Evolutionary conservation across 37 sponge, comb jelly and placozoan genomes (phyloP).

Genomic region (Cliona cf. orientalis): DNA sequence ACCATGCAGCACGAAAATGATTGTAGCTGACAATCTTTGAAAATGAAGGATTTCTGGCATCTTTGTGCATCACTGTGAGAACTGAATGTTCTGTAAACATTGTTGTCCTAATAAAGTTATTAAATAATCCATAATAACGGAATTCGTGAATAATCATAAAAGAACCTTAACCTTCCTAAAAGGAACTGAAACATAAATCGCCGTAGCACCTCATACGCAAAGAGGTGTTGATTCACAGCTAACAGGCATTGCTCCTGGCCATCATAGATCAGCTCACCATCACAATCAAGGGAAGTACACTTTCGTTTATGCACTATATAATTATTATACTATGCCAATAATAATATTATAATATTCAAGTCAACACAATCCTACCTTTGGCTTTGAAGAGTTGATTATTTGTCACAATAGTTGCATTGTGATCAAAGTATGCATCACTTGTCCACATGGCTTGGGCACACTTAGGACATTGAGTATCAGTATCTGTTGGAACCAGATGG

Average conservation of each 20-base stretch:
- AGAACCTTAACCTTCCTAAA: conserved; percentile 1
- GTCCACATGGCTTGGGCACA: not conserved
- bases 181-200: conserved; percentile 15
- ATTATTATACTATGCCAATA: not conserved
- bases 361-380: not conserved
- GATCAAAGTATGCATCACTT: not conserved
- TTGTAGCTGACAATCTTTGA: conserved; percentile 2
- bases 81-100: not conserved
- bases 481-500: not conserved
- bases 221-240: not conserved
- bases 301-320: not conserved
- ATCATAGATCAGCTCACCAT: conserved; percentile 3
- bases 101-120: conserved; percentile 7
- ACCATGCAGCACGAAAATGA: conserved; percentile 17
- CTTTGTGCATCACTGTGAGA: not conserved
- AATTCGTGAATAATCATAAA: not conserved
- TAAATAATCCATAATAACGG: no score
- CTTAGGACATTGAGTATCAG: not conserved
- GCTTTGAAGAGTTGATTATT: conserved; percentile 4
- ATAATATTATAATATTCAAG: not conserved
- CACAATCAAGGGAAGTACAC: not conserved
- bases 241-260: conserved; percentile 4
- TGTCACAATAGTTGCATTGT: not conserved
- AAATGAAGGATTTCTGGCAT: not conserved
- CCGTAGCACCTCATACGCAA: conserved; percentile 4